Percentiles rank a stretch among this genome's conserved stretches.
These are phyloP conservation scores for Pollimyrus isidori DNA, from an alignment of 2,113 vertebrate species.

Conservation along the genomic window DNA sequence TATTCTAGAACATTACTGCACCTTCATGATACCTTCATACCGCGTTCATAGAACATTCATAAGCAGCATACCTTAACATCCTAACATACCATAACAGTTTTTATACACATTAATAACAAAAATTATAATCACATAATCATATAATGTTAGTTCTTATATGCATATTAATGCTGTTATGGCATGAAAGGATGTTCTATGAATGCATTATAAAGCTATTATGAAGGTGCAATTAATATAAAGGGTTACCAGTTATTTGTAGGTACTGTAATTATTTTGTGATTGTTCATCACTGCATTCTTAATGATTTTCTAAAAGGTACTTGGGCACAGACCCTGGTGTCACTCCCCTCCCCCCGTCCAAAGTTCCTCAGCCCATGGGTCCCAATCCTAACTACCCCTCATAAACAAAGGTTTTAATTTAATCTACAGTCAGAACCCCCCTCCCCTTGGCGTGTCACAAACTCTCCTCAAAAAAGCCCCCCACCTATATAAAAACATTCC, in stretches of 20 bases:
- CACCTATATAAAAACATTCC: conserved; percentile 1
- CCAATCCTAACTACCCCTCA: background rate
- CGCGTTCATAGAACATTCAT: background rate
- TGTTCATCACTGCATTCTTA: background rate
- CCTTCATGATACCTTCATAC: background rate
- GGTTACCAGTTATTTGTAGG: background rate
- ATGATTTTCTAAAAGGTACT: background rate
- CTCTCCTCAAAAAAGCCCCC: background rate
- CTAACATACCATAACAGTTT: too few relatives aligned
- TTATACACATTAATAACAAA: background rate
- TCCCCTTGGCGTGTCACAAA: background rate
- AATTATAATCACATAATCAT: background rate
- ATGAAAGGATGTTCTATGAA: background rate
- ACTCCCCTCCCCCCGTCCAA: too few relatives aligned
- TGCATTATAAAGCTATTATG: background rate
- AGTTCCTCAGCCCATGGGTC: background rate
- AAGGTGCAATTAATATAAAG: background rate
- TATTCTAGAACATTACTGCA: background rate
- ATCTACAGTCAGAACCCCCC: background rate
- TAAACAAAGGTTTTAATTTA: background rate
- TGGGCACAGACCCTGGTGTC: background rate
- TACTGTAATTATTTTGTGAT: background rate
- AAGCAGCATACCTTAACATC: background rate
- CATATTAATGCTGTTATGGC: background rate
- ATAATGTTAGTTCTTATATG: background rate